These are phyloP conservation scores for Nymphalis polychloros DNA, from an alignment of 2,888 invertebrate genomes.

Conservation along the genomic window DNA sequence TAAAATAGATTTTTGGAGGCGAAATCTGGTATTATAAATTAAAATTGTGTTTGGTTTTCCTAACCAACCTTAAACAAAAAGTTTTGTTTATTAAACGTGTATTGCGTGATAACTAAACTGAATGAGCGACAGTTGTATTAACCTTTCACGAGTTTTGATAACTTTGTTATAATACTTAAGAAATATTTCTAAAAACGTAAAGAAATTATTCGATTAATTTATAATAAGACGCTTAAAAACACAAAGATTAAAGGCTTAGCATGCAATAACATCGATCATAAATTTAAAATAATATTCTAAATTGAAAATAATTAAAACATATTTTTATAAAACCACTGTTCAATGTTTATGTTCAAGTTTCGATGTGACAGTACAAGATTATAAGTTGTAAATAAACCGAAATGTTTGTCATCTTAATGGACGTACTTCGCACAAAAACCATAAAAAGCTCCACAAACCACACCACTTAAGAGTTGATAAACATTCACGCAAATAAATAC, in stretches of 20 bases:
- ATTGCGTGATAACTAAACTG: slow-evolving; percentile 15
- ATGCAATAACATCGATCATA: too few relatives aligned
- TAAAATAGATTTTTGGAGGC: too few relatives aligned
- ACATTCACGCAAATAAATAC: slow-evolving; percentile 23
- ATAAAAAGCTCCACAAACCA: slow-evolving; percentile 9
- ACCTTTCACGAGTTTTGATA: not conserved
- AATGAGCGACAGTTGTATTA: slow-evolving; percentile 10
- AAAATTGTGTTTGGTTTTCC: not conserved
- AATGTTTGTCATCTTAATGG: not conserved
- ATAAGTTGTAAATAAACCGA: not conserved
- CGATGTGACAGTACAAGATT: not conserved
- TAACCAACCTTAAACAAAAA: not conserved
- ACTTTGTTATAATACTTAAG: not conserved
- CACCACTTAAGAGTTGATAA: slow-evolving; percentile 17
- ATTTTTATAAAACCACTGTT: too few relatives aligned
- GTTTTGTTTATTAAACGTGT: not conserved
- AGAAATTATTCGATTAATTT: too few relatives aligned
- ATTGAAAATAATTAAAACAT: too few relatives aligned
- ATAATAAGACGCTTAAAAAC: too few relatives aligned
- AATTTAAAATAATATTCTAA: too few relatives aligned
- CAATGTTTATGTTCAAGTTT: too few relatives aligned
- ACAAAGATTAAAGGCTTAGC: too few relatives aligned
- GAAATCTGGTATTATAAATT: not conserved
- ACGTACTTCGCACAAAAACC: not conserved
- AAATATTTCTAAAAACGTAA: too few relatives aligned